These are phyloP conservation scores for Homarus americanus DNA, from an alignment of 1,140 invertebrate genomes.

Conservation along the genomic window DNA sequence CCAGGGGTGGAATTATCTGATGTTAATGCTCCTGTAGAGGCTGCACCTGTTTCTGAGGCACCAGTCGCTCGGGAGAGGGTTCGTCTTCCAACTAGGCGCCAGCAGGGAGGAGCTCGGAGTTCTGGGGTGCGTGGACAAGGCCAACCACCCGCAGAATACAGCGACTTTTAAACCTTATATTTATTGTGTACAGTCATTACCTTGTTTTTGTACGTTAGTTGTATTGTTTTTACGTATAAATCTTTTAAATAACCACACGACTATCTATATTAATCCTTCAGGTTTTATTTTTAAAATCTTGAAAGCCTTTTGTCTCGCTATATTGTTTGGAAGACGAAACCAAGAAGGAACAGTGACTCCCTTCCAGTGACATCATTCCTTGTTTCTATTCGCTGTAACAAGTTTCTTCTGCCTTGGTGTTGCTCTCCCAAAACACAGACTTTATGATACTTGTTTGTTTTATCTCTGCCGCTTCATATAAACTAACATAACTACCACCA, in stretches of 20 bases:
- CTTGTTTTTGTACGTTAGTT: conserved; percentile 65
- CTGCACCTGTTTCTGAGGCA: neutral
- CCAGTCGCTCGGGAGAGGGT: neutral
- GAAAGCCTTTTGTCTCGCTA: too few species aligned
- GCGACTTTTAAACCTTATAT: conserved; percentile 59
- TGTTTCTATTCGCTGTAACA: too few species aligned
- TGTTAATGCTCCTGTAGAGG: neutral
- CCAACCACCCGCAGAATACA: neutral
- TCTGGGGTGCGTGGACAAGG: neutral
- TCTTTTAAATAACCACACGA: conserved; percentile 56
- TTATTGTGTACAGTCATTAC: conserved; percentile 67
- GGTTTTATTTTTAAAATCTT: too few species aligned
- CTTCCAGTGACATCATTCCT: too few species aligned
- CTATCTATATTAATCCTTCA: neutral
- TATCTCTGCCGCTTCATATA: too few species aligned
- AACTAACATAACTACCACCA: too few species aligned
- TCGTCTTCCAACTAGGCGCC: neutral
- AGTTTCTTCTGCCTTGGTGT: too few species aligned
- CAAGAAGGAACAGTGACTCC: too few species aligned
- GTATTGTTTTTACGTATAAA: conserved; percentile 55
- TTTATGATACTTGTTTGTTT: too few species aligned
- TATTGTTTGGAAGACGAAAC: too few species aligned
- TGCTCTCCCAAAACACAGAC: too few species aligned
- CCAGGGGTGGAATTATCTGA: neutral
- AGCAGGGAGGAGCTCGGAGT: neutral